Base-by-base conservation (phyloP, 2,888 invertebrate species). In the Drosophila falleni region DNA sequence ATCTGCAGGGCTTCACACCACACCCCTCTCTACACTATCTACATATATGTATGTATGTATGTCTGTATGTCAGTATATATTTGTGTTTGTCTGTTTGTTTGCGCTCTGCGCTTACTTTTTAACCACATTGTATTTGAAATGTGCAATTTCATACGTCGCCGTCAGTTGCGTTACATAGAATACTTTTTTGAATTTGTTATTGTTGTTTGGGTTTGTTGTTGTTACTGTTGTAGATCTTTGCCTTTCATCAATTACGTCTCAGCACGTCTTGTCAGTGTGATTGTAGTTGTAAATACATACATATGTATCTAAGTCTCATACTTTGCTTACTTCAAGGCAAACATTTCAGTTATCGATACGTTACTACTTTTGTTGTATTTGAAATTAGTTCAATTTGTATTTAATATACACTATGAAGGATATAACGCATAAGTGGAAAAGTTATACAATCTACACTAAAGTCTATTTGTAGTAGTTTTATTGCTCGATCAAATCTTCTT, bases 71-170 rank as follows among this genome's bases (percentile, higher is more conserved):
- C 68, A 67, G 81, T 73, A 5, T 74, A 70, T 77, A 63, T 85
- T 53, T 78, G 50, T 74, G 70, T 78, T 71, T 79, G 70, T 72
- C 70, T 70, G 71, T 67, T 78, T 71, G 89, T 74, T 71, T 71
- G 75, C 59, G 35, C 71, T 71, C 74, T 69, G 73, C 62, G 72
- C 71, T 79, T 88, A 89, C 89, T 77, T 88, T 89, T 88, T 86
- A 83, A 79, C 83, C 81, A 87, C 87, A 87, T 86, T 88, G 89
- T 89, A 82, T 87, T 84, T 78, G 74, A 89, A 88, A 88, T 88
- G 87, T 87, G 89, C 88, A 89, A 89, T 87, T 88, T 86, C 62
- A 87, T 81, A 89, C 71, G 70, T 59, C 71, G 77, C 53, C 70
- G 60, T 49, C 53, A 51, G 15, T 41, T 63, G 55, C 68, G 49